Conservation (phyloP, 1,140 invertebrate species). For the Vanessa atalanta region DNA sequence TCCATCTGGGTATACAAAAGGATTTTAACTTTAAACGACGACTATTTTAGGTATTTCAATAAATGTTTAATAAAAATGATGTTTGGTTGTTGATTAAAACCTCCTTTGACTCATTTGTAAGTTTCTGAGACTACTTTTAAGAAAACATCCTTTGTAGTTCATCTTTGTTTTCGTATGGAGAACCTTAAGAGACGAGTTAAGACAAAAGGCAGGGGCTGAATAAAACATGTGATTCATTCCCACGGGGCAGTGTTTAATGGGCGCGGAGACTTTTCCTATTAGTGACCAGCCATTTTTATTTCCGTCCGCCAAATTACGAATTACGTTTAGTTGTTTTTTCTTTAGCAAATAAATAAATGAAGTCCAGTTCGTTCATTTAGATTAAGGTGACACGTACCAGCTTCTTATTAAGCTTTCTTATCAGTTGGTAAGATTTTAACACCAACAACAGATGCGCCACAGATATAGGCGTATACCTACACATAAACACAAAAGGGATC, state of each 20-base stretch:
- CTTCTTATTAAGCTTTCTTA: no score
- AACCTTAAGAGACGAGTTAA: slow-evolving; percentile 6
- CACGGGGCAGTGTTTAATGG: slow-evolving; percentile 40
- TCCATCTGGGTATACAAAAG: no score
- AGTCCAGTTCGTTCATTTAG: not conserved
- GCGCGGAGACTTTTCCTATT: slow-evolving; percentile 46
- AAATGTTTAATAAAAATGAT: no score
- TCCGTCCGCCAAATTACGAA: slow-evolving; percentile 30
- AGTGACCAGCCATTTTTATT: slow-evolving; percentile 39
- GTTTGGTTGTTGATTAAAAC: no score
- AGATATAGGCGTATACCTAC: no score
- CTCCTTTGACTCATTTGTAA: no score
- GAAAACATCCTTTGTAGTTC: not conserved
- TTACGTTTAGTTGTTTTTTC: slow-evolving; percentile 20
- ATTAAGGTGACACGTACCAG: no score
- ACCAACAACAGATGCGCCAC: no score
- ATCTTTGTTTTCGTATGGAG: not conserved
- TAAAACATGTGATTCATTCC: slow-evolving; percentile 48
- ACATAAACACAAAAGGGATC: no score
- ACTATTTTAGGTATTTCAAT: no score
- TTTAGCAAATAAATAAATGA: not conserved
- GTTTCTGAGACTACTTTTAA: not conserved
- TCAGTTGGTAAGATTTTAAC: no score
- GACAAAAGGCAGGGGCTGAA: slow-evolving; percentile 29
- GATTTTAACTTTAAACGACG: no score